These are phyloP conservation scores for Drosophila ercepeae DNA, from an alignment of 1,140 invertebrate genomes.

Conservation along the genomic window DNA sequence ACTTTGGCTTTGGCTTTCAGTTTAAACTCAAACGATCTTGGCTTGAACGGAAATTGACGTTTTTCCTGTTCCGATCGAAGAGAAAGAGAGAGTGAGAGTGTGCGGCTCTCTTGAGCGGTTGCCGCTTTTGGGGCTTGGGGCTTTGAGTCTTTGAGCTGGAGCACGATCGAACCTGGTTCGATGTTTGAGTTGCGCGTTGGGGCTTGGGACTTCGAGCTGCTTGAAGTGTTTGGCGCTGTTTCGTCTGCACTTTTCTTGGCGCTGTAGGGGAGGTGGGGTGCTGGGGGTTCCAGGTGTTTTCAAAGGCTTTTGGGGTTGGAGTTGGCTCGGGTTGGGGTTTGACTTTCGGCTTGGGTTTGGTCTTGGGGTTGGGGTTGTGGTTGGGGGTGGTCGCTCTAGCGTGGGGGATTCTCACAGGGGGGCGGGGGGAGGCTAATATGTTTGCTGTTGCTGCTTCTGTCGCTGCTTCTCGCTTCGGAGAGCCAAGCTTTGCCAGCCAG, in stretches of 20 bases:
- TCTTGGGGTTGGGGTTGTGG: background rate
- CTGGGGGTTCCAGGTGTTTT: background rate
- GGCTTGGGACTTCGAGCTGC: background rate
- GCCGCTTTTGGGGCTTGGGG: background rate
- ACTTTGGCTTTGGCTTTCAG: background rate
- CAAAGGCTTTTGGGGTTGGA: background rate
- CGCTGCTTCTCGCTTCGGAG: background rate
- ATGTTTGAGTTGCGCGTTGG: background rate
- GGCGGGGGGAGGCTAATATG: background rate
- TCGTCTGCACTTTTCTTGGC: background rate
- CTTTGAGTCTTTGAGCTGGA: background rate
- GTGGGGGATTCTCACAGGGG: background rate
- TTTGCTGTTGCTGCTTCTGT: background rate
- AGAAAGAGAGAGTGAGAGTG: slow-evolving; percentile 45
- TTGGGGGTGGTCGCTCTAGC: background rate
- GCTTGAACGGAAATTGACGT: background rate
- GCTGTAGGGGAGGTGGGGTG: background rate
- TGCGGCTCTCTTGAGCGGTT: slow-evolving; percentile 12
- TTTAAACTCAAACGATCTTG: background rate
- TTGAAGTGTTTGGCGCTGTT: slow-evolving; percentile 1
- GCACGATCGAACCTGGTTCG: background rate
- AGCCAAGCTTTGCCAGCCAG: background rate
- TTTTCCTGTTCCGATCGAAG: slow-evolving; percentile 10
- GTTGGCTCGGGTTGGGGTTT: background rate
- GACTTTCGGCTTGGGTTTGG: background rate